Evolutionary conservation across 2,797 vertebrate species (phyloP).

Genomic region (Apodemus agrarius): DNA sequence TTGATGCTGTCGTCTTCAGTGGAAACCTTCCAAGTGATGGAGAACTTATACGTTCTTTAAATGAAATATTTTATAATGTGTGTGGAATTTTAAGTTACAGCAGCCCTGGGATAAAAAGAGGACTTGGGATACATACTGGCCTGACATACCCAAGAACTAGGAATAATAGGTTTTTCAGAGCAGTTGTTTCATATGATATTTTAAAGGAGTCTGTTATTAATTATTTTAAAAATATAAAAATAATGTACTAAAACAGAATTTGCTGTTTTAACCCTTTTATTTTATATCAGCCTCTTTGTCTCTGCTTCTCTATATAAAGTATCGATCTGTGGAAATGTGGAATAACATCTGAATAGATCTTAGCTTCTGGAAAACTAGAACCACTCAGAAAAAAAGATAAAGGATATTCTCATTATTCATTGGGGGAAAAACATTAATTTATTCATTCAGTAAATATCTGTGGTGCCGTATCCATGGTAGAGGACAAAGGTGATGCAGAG

Average conservation of each 20-base stretch:
- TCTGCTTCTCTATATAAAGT: not conserved
- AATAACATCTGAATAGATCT: not conserved
- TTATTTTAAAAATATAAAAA: not conserved
- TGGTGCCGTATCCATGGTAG: not conserved
- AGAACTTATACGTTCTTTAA: not conserved
- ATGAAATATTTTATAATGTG: not conserved
- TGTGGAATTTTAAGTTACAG: not conserved
- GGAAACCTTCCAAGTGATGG: not conserved
- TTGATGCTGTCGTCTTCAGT: not conserved
- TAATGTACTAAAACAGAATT: not conserved
- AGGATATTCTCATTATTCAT: not conserved
- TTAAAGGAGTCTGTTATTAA: conserved; percentile 4
- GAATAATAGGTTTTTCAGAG: not conserved
- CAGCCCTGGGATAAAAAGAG: not conserved
- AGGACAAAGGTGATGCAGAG: not conserved
- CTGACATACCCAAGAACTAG: not conserved
- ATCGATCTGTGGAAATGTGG: not conserved
- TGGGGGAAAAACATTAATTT: not conserved
- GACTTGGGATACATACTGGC: not conserved
- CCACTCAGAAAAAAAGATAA: conserved; percentile 22
- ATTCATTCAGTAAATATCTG: not conserved
- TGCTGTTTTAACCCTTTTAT: conserved; percentile 6
- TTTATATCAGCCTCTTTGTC: not conserved
- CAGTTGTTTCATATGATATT: not conserved
- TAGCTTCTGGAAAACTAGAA: not conserved